A percentile compares a stretch with the other conserved stretches of the same genome.
Evolutionary conservation across 2,888 invertebrate species (phyloP).

Genomic region (Xestia ashworthii): DNA sequence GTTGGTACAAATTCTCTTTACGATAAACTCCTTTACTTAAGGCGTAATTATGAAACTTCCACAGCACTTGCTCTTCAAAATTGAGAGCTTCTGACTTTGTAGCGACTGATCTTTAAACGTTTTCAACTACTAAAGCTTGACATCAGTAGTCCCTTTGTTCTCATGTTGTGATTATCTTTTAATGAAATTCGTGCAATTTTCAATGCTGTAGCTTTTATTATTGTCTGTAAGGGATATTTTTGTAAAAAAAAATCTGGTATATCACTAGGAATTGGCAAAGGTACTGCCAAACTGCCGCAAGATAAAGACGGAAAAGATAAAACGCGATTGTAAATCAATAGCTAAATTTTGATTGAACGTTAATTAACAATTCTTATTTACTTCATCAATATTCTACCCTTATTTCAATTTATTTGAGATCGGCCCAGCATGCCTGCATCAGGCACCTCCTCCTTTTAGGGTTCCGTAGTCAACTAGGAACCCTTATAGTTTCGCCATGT

Average conservation of each 20-base stretch:
- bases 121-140: not conserved
- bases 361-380: too few relatives aligned
- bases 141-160: not conserved
- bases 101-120: not conserved
- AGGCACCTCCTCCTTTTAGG: too few relatives aligned
- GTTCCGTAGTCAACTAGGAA: too few relatives aligned
- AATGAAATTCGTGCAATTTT: slow-evolving; percentile 3
- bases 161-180: not conserved
- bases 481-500: too few relatives aligned
- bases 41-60: not conserved
- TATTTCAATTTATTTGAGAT: too few relatives aligned
- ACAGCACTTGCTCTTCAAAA: not conserved
- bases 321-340: too few relatives aligned
- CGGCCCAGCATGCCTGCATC: too few relatives aligned
- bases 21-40: not conserved
- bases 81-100: slow-evolving; percentile 13
- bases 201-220: not conserved
- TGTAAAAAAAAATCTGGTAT: not conserved
- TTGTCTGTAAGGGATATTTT: not conserved
- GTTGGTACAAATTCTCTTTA: not conserved
- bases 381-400: too few relatives aligned
- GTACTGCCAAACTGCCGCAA: too few relatives aligned
- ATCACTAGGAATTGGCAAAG: not conserved
- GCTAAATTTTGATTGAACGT: too few relatives aligned
- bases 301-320: too few relatives aligned